Evolutionary conservation across 2,113 vertebrate species (phyloP), one percentile per base, ranked within the genome.

Genomic region (Monopterus albus): DNA sequence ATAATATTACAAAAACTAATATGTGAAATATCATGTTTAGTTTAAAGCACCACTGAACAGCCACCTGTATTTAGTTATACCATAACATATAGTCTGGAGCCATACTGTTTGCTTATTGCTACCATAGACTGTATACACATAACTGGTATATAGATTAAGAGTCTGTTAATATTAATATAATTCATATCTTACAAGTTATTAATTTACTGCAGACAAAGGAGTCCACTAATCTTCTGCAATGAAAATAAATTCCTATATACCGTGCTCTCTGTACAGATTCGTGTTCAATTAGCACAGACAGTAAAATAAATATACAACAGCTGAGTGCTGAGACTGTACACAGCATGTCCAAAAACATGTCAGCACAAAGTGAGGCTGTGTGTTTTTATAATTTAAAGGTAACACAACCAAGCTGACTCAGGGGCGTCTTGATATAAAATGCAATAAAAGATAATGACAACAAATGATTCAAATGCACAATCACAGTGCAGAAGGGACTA

Each of bases 1-100:
- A 83, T 61, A 53, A 52, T n/a, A 81, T 36, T 21, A 25, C 10
- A 70, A 65, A 35, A 39, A 53, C 53, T 55, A 12, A 49, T 57
- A 49, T 29, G 26, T 56, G 10, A 58, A 40, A 45, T 38, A 36
- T 49, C 18, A 78, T 63, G 38, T 47, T 4, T 14, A 49, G 35
- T 75, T 47, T 11, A 59, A 72, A 63, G 61, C 25, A 33, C 31
- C 58, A 53, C n/a, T n/a, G 13, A 52, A 36, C 21, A 56, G 11
- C 5, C 31, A 53, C 4, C 20, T 75, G 39, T 26, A 36, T 5
- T 25, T 20, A 33, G 11, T 62, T 35, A 18, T 2, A 43, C 20
- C 9, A 28, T 14, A n/a, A n/a, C n/a, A n/a, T n/a, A n/a, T n/a
- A n/a, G n/a, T n/a, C n/a, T n/a, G n/a, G n/a, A n/a, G n/a, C n/a